phyloP scores from a whole-genome alignment of 2,113 vertebrate genomes.

The Equus quagga region DNA sequence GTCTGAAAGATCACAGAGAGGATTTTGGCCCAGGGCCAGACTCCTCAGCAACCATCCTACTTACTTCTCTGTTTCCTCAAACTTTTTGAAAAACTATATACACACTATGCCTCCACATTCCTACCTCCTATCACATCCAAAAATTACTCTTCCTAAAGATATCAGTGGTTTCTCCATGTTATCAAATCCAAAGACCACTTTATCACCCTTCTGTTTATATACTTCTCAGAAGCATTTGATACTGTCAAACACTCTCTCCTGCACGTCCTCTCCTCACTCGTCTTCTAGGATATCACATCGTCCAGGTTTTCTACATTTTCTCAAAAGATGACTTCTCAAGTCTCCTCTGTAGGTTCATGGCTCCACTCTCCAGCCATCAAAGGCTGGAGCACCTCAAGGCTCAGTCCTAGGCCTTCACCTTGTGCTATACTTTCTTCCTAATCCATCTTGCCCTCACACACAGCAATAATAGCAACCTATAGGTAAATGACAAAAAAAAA shows the following conservation, averaged over 20 bases:
- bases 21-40: background rate
- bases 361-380: background rate
- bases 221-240: background rate
- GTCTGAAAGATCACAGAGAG: background rate
- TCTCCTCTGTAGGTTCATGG: background rate
- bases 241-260: background rate
- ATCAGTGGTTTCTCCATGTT: background rate
- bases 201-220: background rate
- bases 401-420: background rate
- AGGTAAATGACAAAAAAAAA: background rate
- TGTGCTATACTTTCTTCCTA: background rate
- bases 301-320: background rate
- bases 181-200: background rate
- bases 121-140: background rate
- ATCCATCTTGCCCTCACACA: background rate
- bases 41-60: background rate
- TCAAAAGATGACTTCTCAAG: background rate
- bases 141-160: conserved; percentile 1
- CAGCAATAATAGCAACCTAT: background rate
- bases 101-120: background rate
- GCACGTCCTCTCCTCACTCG: background rate
- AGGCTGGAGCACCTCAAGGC: background rate
- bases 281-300: background rate
- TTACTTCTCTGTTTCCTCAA: background rate
- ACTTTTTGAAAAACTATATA: background rate